Base-by-base conservation (phyloP, 2,113 vertebrate genomes). In the Pelvicachromis taeniatus region DNA sequence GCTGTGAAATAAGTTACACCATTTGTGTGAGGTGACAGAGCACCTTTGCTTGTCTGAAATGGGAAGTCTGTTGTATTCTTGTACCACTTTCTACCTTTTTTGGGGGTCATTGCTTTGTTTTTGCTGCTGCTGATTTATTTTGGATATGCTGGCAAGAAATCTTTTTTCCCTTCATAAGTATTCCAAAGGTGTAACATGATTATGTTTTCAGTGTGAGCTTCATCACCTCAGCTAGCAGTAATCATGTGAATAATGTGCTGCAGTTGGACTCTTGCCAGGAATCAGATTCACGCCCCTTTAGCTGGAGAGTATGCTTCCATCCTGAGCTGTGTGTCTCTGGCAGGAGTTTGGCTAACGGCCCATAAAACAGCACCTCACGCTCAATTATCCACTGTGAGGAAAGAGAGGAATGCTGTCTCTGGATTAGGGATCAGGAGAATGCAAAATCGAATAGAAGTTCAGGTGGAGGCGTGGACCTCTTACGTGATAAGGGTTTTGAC, bases 381-480 rank as follows among this genome's bases (percentile, higher is more conserved):
- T 92, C 84, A 86, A 88, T 94, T 94, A 93, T 90, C 78, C 79
- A 82, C 77, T 54, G 85, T 33, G 78, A 91, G 87, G 89, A 94
- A 89, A 91, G 89, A 92, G 84, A 90, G 89, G 87, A 93, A 94
- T 96, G 90, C 88, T 82, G 83, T 87, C 23, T 89, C 33, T 75
- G 91, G 93, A 93, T 95, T 92, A 92, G 70, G 88, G 85, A 90
- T 92, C 89, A 91, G 86, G 92, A 58, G 84, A 88, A 90, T 86
- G 80, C 87, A 59, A 81, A 93, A 89, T 92, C 40, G 35, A 86
- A 88, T 86, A 81, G 61, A 70, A 65, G 85, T 78, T 91, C 87
- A 89, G 87, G 88, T 87, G 88, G 85, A 87, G 85, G 52, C 48
- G 29, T 78, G 54, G 73, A 87, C 77, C 70, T 70, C 55, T 82